phyloP scores from a whole-genome alignment of 2,113 vertebrate genomes.

The Rallus limicola region DNA sequence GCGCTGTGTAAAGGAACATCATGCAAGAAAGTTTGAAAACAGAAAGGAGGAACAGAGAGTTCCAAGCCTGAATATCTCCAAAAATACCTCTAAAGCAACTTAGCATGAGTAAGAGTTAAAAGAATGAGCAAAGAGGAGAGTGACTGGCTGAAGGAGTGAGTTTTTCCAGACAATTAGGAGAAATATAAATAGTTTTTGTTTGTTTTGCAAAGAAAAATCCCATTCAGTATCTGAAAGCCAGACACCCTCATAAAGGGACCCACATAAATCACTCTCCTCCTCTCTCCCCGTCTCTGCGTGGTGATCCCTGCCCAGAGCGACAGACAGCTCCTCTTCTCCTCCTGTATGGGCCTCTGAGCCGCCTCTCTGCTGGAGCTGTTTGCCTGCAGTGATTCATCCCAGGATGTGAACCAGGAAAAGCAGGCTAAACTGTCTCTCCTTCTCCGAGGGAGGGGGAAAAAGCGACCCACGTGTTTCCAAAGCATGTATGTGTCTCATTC shows the following conservation, averaged over 20 bases:
- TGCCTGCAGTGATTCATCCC: conserved; percentile 50
- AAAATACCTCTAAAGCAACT: conserved; percentile 45
- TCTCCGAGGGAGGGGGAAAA: not conserved
- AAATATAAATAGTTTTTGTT: conserved; percentile 18
- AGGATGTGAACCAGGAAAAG: conserved; percentile 65
- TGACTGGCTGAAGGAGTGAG: not conserved
- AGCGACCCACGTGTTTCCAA: conserved; percentile 19
- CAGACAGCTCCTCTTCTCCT: conserved; percentile 1
- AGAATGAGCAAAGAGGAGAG: conserved; percentile 16
- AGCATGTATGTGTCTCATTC: conserved; percentile 36
- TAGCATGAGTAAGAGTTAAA: conserved; percentile 32
- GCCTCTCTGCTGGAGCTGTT: conserved; percentile 6
- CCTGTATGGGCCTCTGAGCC: not conserved
- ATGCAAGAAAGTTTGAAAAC: conserved; percentile 23
- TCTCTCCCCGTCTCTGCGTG: not conserved
- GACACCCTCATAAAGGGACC: conserved; percentile 20
- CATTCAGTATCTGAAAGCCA: not conserved
- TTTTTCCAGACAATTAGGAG: conserved; percentile 44
- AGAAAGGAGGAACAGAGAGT: not conserved
- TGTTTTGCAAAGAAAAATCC: conserved; percentile 43
- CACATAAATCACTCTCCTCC: conserved; percentile 12
- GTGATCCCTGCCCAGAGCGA: not conserved
- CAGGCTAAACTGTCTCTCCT: conserved; percentile 39
- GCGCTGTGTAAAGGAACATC: not conserved
- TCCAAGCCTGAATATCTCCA: conserved; percentile 31